Evolutionary conservation across 2,888 invertebrate genomes (phyloP), one percentile per base, ranked within the genome.

Genomic region (Metopia argyrocephala): DNA sequence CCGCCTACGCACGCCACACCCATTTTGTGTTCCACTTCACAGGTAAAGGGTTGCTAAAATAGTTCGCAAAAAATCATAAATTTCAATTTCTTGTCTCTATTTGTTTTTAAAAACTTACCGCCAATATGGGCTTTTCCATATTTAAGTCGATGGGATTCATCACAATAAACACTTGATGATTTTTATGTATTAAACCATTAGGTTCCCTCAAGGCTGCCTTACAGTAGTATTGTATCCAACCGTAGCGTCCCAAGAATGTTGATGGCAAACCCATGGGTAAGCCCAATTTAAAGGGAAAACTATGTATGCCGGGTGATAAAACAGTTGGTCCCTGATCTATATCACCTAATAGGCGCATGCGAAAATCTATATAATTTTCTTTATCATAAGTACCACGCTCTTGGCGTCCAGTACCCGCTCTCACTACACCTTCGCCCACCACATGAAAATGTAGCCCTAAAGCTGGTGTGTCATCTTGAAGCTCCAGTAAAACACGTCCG

Each of bases 141-240:
- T 97, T 97, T 86, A 97, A 92, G 90, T 97, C 97, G 84, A 97
- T 97, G 4, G 97, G 97, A 90, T 96, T 97, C 97, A 97, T 97
- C 3, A 97, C 97, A 86, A 97, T 97, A 90, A 97, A 97, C n/a
- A 97, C 97, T 91, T 97, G 97, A 90, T 97, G 97, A 89, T 97
- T 97, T 90, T 97, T 97, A 89, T 97, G 97, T 5, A 96, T 96
- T 46, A 97, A 91, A 0, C 97, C 97, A 50, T 89, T 90, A 6
- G 97, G 96, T 86, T 97, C 97, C 61, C 96, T 92, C 20, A 97
- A 91, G 0, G 97, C 97, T 21, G 97, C 96, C 90, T 97, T 97
- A 88, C 97, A 97, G 89, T 94, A 97, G 91, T 97, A 97, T 90
- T 97, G 97, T 59, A 97, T 97, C 97, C 97, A 97, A 62, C 97